Base-by-base conservation (phyloP, 1,140 invertebrate species). In the Magallana ariakensis region DNA sequence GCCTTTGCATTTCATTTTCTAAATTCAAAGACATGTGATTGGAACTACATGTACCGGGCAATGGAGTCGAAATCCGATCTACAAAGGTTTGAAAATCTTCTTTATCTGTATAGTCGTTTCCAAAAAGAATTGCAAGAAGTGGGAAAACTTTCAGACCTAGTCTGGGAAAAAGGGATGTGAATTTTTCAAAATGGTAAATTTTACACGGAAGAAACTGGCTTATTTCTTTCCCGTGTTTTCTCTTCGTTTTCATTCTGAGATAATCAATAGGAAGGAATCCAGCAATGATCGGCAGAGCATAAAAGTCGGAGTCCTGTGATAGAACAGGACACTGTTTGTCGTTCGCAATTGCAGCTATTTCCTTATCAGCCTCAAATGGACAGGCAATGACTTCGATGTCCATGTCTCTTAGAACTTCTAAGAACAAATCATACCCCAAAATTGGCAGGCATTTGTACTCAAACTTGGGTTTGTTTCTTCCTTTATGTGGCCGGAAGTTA, bases 241-340 rank as follows among this genome's bases (percentile, higher is more conserved):
- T 46, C 33, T 46, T 5, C 13, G 91, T 75, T 56, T 88, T 89
- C 46, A 93, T 90, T 53, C 96, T 95, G 0, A 98, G 92, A 60
- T 96, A 96, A 84, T 96, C 95, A 70, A 97, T 96, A 0, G 97
- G 97, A 87, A 98, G 97, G 92, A 98, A 98, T 6, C 96, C 95
- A 53, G 88, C 85, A 26, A 66, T 92, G 0, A 97, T 95, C 94
- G 97, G 97, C 94, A 97, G 98, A 83, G 98, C 96, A 93, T 96
- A 98, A 95, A 98, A 99, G 95, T 99, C 98, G 0, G 97, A 98
- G 94, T 99, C 98, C 90, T 97, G 97, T 92, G 97, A 98, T 0
- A 99, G 91, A 11, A 98, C 96, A 6, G 98, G 98, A 91, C 97
- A 98, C 54, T 97, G 95, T 8, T 98, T 95, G 83, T 96, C 95